Base-by-base conservation (phyloP, 2,113 vertebrate species). In the Vicugna pacos region DNA sequence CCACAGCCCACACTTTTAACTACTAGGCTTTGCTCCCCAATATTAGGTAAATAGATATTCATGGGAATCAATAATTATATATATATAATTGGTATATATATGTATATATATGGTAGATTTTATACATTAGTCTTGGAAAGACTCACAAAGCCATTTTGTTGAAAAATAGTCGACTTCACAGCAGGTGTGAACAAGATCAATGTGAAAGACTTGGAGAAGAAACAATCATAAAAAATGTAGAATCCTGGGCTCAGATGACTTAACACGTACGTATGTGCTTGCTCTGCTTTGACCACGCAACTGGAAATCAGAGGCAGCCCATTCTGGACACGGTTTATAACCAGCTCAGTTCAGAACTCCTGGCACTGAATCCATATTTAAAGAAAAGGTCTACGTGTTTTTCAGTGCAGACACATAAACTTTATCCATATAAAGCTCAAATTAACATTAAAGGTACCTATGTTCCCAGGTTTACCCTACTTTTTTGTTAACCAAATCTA, bases 401-500 rank as follows among this genome's bases (percentile, higher is more conserved):
- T 60, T 38, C 79, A 19, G 6, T 60, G 4, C 35, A 69, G 4
- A 79, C 30, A 50, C 24, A 15, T 3, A 77, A 58, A 70, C 38
- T 88, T 75, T 54, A 80, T 32, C 62, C 14, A 83, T 13, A n/a
- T 26, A 48, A 82, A 73, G 24, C 50, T 52, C 89, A 73, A 69
- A 35, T 19, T 30, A 85, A 70, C 35, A 89, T 10, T 89, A 65
- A 92, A 58, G 26, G 32, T 35, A 62, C 9, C 58, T 28, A 58
- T 54, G 56, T 77, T 52, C 14, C 58, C 52, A 77, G 38, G 22
- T 82, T 72, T 48, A 67, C 30, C 8, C 1, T 62, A 79, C 42
- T 69, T 82, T 80, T 52, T 75, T 24, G 93, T 81, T 73, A 87
- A 93, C 62, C 54, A 42, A 94, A 35, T 81, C 22, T 24, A 32